Conservation (phyloP, 2,113 vertebrate genomes). For the Nyctibius bracteatus region DNA sequence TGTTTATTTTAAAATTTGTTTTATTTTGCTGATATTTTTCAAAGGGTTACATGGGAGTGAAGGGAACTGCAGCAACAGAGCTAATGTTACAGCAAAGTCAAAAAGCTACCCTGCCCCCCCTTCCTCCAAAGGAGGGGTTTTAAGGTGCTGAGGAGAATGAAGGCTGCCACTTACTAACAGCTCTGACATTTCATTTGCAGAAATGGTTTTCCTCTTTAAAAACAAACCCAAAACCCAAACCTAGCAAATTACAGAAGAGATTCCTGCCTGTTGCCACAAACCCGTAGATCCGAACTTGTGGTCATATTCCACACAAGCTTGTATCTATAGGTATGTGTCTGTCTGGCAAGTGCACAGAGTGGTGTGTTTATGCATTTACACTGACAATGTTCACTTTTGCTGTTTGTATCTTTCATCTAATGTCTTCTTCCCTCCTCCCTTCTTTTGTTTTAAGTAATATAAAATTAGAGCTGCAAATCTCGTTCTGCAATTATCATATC, state of each 20-base stretch:
- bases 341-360: conserved; percentile 73
- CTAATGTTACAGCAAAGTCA: neutral
- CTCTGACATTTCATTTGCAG: conserved; percentile 50
- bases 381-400: neutral
- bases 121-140: neutral
- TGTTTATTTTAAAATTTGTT: neutral
- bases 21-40: neutral
- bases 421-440: neutral
- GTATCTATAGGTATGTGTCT: conserved; percentile 98
- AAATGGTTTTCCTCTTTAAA: neutral
- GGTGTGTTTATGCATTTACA: neutral
- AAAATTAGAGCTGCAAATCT: neutral
- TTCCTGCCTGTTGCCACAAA: conserved; percentile 90
- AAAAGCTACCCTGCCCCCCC: neutral
- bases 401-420: neutral
- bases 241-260: conserved; percentile 60
- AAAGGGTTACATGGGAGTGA: neutral
- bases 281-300: conserved; percentile 99
- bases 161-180: conserved; percentile 29
- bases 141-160: neutral
- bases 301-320: conserved; percentile 92
- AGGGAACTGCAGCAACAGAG: neutral
- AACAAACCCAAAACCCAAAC: neutral
- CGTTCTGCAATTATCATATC: neutral
- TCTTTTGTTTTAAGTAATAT: neutral